phyloP scores from a whole-genome alignment of 2,113 vertebrate species.

The Atlantisia rogersi region DNA sequence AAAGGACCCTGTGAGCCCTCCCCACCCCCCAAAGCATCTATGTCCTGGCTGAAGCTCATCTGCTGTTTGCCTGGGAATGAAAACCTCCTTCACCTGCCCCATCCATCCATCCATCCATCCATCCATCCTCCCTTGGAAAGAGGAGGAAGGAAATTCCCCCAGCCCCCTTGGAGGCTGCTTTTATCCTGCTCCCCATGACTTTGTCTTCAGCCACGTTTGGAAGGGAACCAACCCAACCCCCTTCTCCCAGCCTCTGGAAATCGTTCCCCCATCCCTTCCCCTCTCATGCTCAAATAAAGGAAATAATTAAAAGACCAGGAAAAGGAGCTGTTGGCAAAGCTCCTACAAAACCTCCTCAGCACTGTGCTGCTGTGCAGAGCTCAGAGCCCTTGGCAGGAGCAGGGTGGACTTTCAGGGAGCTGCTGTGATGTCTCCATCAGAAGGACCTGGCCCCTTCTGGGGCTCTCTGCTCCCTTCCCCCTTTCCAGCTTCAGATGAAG shows the following conservation, averaged over 20 bases:
- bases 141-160: background rate
- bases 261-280: background rate
- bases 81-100: background rate
- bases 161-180: background rate
- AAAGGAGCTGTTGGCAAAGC: background rate
- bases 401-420: background rate
- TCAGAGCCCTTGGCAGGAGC: accelerated
- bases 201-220: background rate
- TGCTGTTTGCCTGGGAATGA: background rate
- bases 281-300: background rate
- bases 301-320: conserved; percentile 17
- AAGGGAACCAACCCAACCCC: background rate
- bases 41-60: background rate
- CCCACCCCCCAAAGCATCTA: background rate
- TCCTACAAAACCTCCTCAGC: background rate
- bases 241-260: background rate
- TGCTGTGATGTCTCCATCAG: accelerated
- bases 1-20: background rate
- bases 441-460: background rate
- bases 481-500: background rate
- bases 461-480: background rate
- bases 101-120: background rate
- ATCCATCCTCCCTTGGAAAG: background rate
- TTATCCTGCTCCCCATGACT: background rate
- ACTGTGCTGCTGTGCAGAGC: background rate